A percentile compares a stretch with the other conserved stretches of the same genome.
phyloP scores from a whole-genome alignment of 2,113 vertebrate species.

The Brachionichthys hirsutus region DNA sequence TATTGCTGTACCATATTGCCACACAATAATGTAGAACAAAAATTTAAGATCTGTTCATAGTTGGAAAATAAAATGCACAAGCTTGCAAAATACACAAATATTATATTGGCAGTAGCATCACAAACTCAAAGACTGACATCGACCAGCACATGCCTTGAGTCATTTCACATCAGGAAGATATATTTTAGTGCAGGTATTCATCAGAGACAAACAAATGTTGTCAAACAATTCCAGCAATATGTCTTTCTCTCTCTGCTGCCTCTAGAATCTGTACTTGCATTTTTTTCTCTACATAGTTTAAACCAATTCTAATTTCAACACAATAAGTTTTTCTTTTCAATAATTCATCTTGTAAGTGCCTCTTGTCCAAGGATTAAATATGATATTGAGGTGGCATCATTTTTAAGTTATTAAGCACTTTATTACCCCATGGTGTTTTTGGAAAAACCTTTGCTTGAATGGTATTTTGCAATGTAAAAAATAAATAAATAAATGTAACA shows the following conservation, averaged over 20 bases:
- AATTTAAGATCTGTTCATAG: not conserved
- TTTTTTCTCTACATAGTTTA: slow-evolving; percentile 13
- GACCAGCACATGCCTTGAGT: not conserved
- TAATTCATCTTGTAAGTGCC: slow-evolving; percentile 42
- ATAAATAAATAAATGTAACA: slow-evolving; percentile 11
- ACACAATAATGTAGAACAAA: not conserved
- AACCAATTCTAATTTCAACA: slow-evolving; percentile 8
- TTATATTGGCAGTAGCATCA: not conserved
- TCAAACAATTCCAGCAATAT: slow-evolving; percentile 2
- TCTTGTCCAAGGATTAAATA: slow-evolving; percentile 37
- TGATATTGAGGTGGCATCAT: slow-evolving; percentile 35
- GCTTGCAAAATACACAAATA: not conserved
- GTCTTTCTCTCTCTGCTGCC: slow-evolving; percentile 20
- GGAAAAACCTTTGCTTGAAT: slow-evolving; percentile 26
- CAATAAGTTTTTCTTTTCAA: slow-evolving; percentile 4
- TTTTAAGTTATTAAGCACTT: slow-evolving; percentile 65
- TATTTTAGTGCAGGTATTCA: no score
- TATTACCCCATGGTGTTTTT: slow-evolving; percentile 64
- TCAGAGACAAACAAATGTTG: not conserved
- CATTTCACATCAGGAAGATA: no score
- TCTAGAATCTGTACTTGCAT: slow-evolving; percentile 22
- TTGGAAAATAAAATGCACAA: not conserved
- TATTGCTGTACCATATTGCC: not conserved
- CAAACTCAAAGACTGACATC: not conserved
- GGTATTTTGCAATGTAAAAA: slow-evolving; percentile 14